Conservation (phyloP, 1,140 invertebrate species). For the Scaptodrosophila lebanonensis region DNA sequence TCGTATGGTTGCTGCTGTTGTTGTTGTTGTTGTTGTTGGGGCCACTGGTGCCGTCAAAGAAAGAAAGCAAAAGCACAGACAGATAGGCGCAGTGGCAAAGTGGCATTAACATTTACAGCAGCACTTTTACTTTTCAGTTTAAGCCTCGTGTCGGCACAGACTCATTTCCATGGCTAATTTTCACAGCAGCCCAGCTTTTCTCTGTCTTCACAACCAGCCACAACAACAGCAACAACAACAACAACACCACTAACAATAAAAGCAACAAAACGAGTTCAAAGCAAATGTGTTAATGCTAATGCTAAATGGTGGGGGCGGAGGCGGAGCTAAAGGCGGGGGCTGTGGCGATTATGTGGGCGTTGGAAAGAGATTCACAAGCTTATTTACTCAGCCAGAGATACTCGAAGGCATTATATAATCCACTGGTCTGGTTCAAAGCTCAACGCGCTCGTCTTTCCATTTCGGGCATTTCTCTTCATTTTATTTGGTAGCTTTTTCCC, state of each 20-base stretch:
- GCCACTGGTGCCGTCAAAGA: no score
- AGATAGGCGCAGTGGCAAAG: slow-evolving; percentile 29
- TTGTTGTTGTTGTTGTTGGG: slow-evolving; percentile 8
- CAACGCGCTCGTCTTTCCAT: no score
- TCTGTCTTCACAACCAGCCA: no score
- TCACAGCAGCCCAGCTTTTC: slow-evolving; percentile 33
- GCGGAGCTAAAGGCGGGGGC: not conserved
- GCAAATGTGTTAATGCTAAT: slow-evolving; percentile 35
- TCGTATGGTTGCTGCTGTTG: slow-evolving; percentile 2
- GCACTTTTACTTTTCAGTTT: slow-evolving; percentile 64
- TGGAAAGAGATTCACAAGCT: no score
- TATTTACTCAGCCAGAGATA: no score
- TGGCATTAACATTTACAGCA: no score
- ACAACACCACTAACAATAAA: slow-evolving; percentile 33
- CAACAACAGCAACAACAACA: slow-evolving; percentile 17
- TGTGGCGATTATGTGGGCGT: slow-evolving; percentile 18
- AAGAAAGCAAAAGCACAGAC: slow-evolving; percentile 61
- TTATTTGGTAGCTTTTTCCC: no score
- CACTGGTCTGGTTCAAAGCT: no score
- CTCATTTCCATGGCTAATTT: slow-evolving; percentile 58
- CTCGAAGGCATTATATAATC: slow-evolving; percentile 31
- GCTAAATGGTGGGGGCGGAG: not conserved
- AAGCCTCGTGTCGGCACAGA: slow-evolving; percentile 27
- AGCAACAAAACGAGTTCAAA: slow-evolving; percentile 28
- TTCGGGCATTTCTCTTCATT: no score